A percentile compares a stretch with the other conserved stretches of the same genome.
Evolutionary conservation across 2,113 vertebrate genomes (phyloP).

Genomic region (Pituophis catenifer): DNA sequence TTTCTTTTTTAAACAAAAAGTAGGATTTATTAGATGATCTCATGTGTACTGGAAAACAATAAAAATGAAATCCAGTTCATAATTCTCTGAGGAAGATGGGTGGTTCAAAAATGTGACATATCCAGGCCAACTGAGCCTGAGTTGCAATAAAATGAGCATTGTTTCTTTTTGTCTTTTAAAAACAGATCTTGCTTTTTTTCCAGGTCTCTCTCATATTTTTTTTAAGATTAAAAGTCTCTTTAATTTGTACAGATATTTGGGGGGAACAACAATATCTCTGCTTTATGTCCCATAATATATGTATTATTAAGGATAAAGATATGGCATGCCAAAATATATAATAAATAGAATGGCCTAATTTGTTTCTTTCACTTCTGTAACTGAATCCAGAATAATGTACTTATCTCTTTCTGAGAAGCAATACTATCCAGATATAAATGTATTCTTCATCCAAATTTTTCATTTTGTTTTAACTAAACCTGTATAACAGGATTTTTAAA

Average conservation of each 20-base stretch:
- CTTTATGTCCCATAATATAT: not conserved
- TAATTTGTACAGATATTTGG: not conserved
- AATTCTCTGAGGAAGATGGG: not conserved
- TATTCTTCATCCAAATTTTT: not conserved
- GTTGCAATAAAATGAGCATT: not conserved
- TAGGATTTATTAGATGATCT: not conserved
- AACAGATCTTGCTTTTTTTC: not conserved
- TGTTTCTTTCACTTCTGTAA: not conserved
- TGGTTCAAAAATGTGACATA: not conserved
- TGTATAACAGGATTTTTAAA: not conserved
- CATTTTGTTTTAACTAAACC: not conserved
- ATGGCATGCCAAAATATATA: not conserved
- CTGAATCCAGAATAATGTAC: not conserved
- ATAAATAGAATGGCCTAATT: not conserved
- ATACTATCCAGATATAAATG: not conserved
- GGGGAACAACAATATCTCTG: not conserved
- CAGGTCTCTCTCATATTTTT: not conserved
- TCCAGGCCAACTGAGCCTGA: not conserved
- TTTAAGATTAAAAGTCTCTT: not conserved
- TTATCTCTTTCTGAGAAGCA: not conserved
- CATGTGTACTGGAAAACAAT: not conserved
- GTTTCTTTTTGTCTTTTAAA: not conserved
- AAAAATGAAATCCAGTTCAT: conserved; percentile 9
- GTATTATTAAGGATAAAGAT: not conserved
- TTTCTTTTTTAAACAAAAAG: not conserved